Evolutionary conservation across 2,113 vertebrate genomes (phyloP).

Genomic region (Oncorhynchus kisutch): DNA sequence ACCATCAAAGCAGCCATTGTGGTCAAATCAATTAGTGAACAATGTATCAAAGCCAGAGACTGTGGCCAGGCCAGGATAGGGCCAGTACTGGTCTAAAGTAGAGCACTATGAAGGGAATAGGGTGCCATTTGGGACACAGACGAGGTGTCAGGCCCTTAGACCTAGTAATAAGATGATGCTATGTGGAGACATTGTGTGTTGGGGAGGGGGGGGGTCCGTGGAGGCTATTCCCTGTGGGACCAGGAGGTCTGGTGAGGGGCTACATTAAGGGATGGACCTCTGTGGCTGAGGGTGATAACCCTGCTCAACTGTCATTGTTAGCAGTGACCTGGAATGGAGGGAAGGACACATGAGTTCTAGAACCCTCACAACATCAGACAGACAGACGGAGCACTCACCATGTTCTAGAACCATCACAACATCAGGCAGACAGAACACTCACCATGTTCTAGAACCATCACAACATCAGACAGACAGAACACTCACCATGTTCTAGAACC

Average conservation of each 20-base stretch:
- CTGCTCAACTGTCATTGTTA: slow-evolving; percentile 31
- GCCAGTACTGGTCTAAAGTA: no score
- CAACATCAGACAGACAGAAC: no score
- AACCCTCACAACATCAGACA: no score
- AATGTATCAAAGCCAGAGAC: background rate
- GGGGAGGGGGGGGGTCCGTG: background rate
- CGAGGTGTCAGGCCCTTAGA: slow-evolving; percentile 12
- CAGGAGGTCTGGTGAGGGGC: background rate
- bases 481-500: no score
- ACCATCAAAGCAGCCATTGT: background rate
- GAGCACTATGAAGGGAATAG: background rate
- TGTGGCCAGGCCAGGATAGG: background rate
- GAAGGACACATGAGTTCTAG: background rate
- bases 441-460: no score
- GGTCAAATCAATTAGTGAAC: background rate
- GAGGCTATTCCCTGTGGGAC: background rate
- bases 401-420: no score
- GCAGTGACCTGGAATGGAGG: slow-evolving; percentile 20
- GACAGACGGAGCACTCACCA: no score
- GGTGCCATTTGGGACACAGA: background rate
- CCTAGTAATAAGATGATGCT: slow-evolving; percentile 29
- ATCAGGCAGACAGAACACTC: no score
- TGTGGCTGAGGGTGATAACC: background rate
- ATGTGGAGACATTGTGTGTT: slow-evolving; percentile 16
- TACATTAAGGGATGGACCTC: slow-evolving; percentile 7